Conservation (phyloP, 2,888 invertebrate species). For the Lysandra bellargus region DNA sequence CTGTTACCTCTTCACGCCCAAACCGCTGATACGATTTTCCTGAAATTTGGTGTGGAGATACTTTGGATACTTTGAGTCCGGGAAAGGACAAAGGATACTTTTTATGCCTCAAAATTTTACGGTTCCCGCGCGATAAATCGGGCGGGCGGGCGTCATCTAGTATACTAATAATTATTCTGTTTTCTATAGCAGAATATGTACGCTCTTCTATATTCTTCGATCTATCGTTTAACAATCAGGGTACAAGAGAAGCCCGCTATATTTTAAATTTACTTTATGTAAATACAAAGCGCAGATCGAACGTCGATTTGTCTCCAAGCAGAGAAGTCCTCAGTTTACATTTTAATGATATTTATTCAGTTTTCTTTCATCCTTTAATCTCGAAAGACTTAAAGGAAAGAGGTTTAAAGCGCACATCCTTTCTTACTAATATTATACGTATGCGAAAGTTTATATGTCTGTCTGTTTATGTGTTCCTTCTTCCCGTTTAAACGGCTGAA, state of each 20-base stretch:
- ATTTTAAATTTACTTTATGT: constrained; percentile 19
- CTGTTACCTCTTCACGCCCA: too few relatives aligned
- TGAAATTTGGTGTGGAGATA: too few relatives aligned
- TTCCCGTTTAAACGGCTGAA: background rate
- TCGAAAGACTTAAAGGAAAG: background rate
- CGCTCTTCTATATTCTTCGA: background rate
- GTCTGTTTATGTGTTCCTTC: background rate
- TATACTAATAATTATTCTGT: too few relatives aligned
- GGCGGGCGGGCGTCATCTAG: too few relatives aligned
- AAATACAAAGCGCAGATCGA: constrained; percentile 1
- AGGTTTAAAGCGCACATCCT: background rate
- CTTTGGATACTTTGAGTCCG: too few relatives aligned
- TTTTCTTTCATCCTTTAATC: background rate
- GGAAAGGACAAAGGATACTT: too few relatives aligned
- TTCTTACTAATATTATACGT: background rate
- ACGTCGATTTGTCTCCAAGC: constrained; percentile 5
- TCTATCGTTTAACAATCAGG: background rate
- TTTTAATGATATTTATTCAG: constrained; percentile 13
- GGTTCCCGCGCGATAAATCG: too few relatives aligned
- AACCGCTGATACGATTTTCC: too few relatives aligned
- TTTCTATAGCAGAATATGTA: too few relatives aligned
- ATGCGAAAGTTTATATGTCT: background rate
- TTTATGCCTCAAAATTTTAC: too few relatives aligned
- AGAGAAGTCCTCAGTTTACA: background rate
- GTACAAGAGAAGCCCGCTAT: background rate